phyloP scores from a whole-genome alignment of 2,797 vertebrate species.

The Manis pentadactyla region DNA sequence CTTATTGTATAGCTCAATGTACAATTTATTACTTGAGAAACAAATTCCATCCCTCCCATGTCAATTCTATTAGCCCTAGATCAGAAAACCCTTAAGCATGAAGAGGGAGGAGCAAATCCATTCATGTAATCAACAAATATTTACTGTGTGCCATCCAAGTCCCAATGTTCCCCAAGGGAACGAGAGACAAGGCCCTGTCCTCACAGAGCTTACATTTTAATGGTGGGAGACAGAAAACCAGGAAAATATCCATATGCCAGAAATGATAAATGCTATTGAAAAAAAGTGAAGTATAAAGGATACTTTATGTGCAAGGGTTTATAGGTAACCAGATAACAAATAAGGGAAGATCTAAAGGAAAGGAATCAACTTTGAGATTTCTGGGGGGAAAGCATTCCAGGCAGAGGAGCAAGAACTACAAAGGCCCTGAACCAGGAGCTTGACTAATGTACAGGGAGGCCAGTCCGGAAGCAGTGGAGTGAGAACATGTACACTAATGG shows the following conservation, averaged over 20 bases:
- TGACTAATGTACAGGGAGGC: neutral
- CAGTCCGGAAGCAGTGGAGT: neutral
- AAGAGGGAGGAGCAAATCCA: neutral
- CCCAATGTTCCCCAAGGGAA: neutral
- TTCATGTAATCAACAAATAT: constrained; percentile 27
- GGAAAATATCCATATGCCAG: neutral
- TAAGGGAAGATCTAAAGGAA: neutral
- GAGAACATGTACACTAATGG: neutral
- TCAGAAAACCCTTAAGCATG: neutral
- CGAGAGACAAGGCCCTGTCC: neutral
- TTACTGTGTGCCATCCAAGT: neutral
- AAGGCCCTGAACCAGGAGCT: neutral
- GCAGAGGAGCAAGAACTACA: neutral
- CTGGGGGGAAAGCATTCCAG: neutral
- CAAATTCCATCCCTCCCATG: neutral
- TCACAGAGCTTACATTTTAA: neutral
- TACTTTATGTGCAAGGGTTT: neutral
- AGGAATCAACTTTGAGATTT: neutral
- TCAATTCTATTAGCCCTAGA: constrained; percentile 5
- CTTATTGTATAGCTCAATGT: neutral
- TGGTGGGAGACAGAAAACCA: neutral
- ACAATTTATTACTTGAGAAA: neutral
- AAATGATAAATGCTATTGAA: neutral
- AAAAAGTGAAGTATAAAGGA: neutral
- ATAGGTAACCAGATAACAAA: neutral